Evolutionary conservation across 2,888 invertebrate species (phyloP).

Genomic region (Hypsopygia costalis): DNA sequence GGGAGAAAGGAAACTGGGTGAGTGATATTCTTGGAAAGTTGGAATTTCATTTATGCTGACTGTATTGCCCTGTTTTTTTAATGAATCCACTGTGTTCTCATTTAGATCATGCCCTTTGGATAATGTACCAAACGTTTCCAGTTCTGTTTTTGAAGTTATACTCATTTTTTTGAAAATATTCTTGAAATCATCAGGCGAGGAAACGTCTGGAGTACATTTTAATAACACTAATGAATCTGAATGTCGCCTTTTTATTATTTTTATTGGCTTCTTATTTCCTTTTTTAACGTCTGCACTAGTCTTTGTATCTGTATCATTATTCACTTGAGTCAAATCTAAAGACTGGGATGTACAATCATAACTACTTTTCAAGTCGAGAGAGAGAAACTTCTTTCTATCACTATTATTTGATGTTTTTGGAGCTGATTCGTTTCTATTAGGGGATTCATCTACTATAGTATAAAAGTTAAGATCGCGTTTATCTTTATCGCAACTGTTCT

Average conservation of each 20-base stretch:
- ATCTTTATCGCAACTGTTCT: conserved; percentile 34
- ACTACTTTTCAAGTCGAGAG: conserved; percentile 51
- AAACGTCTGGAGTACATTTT: conserved; percentile 27
- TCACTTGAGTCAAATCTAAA: conserved; percentile 22
- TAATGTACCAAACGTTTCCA: not conserved
- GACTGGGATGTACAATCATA: conserved; percentile 31
- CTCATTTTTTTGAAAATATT: conserved; percentile 53
- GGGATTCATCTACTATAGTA: conserved; percentile 13
- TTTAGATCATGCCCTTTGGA: not conserved
- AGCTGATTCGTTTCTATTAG: conserved; percentile 15
- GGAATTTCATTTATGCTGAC: conserved; percentile 77
- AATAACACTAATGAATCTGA: conserved; percentile 44
- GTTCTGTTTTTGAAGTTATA: conserved; percentile 24
- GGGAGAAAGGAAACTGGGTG: conserved; percentile 49
- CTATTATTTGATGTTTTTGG: conserved; percentile 19
- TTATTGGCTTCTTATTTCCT: conserved; percentile 10
- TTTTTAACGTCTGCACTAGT: conserved; percentile 3
- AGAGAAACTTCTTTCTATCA: conserved; percentile 45
- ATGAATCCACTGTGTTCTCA: conserved; percentile 22
- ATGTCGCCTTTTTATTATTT: conserved; percentile 34
- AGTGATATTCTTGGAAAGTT: conserved; percentile 73
- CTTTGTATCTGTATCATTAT: conserved; percentile 4
- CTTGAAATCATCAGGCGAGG: conserved; percentile 38
- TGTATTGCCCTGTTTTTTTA: conserved; percentile 49
- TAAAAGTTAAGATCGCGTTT: conserved; percentile 9